These are phyloP conservation scores for Ladona fulva DNA, from an alignment of 1,140 invertebrate species.

Conservation along the genomic window DNA sequence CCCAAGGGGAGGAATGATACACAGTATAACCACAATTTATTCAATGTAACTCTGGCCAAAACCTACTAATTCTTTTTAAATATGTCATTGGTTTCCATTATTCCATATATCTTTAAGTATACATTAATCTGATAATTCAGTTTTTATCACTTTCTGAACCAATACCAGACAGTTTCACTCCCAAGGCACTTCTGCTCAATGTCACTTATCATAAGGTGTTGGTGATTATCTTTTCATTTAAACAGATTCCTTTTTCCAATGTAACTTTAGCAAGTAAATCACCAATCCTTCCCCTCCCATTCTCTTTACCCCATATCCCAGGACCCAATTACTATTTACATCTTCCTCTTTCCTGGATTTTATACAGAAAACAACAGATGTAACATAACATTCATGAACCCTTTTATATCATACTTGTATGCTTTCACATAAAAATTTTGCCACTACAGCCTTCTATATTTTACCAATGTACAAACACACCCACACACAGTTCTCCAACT, in stretches of 20 bases:
- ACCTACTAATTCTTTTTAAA: not conserved
- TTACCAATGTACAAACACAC: slow-evolving; percentile 6
- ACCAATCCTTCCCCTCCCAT: not conserved
- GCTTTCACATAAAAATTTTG: not conserved
- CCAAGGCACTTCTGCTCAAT: slow-evolving; percentile 7
- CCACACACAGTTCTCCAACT: not conserved
- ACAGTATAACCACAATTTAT: not conserved
- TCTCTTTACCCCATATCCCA: not conserved
- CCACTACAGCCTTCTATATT: not conserved
- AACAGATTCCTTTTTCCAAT: not conserved
- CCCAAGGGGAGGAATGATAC: not conserved
- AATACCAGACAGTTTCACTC: not conserved
- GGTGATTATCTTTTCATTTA: not conserved
- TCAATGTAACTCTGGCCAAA: not conserved
- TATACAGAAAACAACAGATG: not conserved
- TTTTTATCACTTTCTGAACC: slow-evolving; percentile 10
- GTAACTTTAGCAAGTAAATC: not conserved
- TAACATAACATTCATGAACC: not conserved
- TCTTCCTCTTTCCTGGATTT: slow-evolving; percentile 1
- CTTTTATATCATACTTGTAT: not conserved
- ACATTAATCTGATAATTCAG: not conserved
- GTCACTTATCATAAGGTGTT: not conserved
- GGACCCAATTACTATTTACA: not conserved
- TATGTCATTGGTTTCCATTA: not conserved
- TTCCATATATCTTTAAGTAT: not conserved